Conservation (phyloP, 2,888 invertebrate genomes). For the Metopia argyrocephala region DNA sequence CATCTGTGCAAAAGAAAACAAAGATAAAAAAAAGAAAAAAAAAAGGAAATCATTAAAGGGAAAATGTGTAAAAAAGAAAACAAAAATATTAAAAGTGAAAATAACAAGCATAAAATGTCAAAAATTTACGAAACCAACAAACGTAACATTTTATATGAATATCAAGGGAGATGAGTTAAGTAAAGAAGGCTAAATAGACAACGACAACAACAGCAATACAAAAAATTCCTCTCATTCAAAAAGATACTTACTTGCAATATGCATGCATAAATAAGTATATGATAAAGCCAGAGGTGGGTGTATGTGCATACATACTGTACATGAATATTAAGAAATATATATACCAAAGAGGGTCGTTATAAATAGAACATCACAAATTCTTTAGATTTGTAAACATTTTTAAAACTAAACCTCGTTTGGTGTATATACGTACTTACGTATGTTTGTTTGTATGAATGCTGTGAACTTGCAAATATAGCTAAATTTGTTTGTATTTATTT, state of each 20-base stretch:
- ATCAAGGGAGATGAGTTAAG: neutral
- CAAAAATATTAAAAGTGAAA: neutral
- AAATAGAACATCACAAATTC: too few relatives aligned
- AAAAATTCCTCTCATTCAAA: neutral
- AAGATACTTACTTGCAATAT: neutral
- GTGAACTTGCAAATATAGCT: neutral
- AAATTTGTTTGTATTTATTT: neutral
- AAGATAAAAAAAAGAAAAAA: neutral
- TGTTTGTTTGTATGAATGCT: too few relatives aligned
- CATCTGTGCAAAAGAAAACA: neutral
- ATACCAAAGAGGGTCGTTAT: too few relatives aligned
- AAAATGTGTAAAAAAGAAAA: neutral
- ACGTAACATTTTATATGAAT: slow-evolving; percentile 26
- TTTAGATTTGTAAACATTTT: neutral
- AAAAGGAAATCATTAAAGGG: neutral
- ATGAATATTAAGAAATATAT: too few relatives aligned
- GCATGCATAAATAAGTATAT: slow-evolving; percentile 23
- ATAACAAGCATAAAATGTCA: slow-evolving; percentile 30
- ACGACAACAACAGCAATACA: neutral
- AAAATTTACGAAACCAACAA: slow-evolving; percentile 33
- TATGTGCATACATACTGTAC: neutral
- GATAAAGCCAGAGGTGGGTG: neutral
- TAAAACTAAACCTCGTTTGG: neutral
- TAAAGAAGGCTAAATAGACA: neutral
- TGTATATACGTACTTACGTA: neutral